phyloP scores from a whole-genome alignment of 1,140 invertebrate genomes.

The Drosophila asahinai region DNA sequence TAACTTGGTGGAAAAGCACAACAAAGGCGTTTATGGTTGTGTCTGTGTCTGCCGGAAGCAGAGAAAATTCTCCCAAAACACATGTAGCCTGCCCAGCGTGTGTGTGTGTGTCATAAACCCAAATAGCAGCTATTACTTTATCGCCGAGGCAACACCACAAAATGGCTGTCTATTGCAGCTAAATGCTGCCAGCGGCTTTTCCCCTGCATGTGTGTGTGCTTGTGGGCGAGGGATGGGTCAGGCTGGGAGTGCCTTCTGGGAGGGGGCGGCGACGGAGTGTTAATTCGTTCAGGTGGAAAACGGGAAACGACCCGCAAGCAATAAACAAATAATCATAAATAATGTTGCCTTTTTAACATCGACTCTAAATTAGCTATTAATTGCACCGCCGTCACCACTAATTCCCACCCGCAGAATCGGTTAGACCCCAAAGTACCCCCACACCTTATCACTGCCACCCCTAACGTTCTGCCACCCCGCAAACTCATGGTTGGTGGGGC shows the following conservation, averaged over 20 bases:
- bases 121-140: conserved; percentile 81
- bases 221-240: background rate
- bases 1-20: conserved; percentile 48
- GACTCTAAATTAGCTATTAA: conserved; percentile 78
- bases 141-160: conserved; percentile 73
- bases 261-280: conserved; percentile 12
- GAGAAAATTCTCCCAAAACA: conserved; percentile 58
- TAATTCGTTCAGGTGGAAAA: conserved; percentile 67
- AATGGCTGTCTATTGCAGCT: conserved; percentile 75
- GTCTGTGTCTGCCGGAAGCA: conserved; percentile 55
- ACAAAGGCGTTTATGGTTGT: conserved; percentile 33
- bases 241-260: background rate
- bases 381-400: conserved; percentile 42
- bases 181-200: conserved; percentile 76
- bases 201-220: conserved; percentile 34
- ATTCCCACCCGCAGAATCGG: conserved; percentile 32
- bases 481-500: background rate
- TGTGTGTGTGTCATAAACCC: conserved; percentile 64
- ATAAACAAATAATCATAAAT: conserved; percentile 83
- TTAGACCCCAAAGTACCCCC: background rate
- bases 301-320: conserved; percentile 58
- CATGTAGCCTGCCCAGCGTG: conserved; percentile 41
- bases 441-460: background rate
- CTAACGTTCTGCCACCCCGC: background rate
- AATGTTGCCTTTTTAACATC: conserved; percentile 76